These are phyloP conservation scores for Eubasilissa splendida DNA, from an alignment of 2,888 invertebrate genomes.

Conservation along the genomic window DNA sequence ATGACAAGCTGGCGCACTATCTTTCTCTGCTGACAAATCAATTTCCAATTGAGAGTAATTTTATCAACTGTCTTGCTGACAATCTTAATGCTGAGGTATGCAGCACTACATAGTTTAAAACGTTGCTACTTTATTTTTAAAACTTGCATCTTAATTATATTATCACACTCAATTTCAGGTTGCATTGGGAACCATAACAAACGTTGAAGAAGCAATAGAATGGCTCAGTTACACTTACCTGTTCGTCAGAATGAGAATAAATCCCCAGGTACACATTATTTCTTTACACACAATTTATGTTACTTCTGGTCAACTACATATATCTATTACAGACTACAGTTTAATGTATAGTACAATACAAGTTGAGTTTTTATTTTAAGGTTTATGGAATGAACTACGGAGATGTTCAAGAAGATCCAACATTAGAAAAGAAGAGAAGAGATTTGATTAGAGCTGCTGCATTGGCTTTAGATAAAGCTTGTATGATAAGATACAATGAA, in stretches of 20 bases:
- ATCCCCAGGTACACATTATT: conserved; percentile 79
- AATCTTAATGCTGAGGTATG: conserved; percentile 97
- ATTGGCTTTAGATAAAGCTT: conserved; percentile 89
- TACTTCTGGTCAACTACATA: no score
- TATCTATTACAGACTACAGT: no score
- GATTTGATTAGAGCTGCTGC: conserved; percentile 87
- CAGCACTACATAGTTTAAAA: not conserved
- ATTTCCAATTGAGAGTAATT: conserved; percentile 98
- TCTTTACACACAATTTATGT: no score
- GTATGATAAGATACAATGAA: conserved; percentile 94
- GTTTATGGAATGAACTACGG: conserved; percentile 77
- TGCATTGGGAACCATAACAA: conserved; percentile 95
- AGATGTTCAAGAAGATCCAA: conserved; percentile 83
- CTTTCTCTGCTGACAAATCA: conserved; percentile 95
- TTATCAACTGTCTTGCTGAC: conserved; percentile 91
- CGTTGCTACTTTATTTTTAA: no score
- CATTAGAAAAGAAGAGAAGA: conserved; percentile 82
- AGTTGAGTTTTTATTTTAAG: conserved; percentile 60
- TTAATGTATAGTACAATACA: no score
- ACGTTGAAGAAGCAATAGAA: conserved; percentile 95
- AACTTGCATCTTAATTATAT: not conserved
- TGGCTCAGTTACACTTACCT: conserved; percentile 99
- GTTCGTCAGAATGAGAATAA: conserved; percentile 93
- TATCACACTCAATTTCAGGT: conserved; percentile 72
- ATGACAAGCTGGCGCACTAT: conserved; percentile 94